A percentile compares a stretch with the other conserved stretches of the same genome.
These are phyloP conservation scores for Pampusana beccarii DNA, from an alignment of 2,113 vertebrate genomes.

Conservation along the genomic window DNA sequence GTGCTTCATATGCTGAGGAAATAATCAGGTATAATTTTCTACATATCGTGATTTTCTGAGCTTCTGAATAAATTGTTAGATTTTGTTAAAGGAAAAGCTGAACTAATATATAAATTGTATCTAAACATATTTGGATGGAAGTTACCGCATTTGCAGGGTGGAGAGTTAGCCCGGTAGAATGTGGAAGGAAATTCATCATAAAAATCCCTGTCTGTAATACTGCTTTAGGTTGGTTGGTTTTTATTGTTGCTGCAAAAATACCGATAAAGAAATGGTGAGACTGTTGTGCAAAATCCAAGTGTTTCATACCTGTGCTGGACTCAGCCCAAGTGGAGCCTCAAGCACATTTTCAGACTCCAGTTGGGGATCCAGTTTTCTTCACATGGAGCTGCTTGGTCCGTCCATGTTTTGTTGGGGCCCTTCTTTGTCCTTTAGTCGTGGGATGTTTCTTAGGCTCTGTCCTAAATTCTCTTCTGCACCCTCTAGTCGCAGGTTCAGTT, in stretches of 20 bases:
- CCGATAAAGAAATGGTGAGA: neutral
- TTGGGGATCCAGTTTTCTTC: neutral
- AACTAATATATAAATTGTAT: neutral
- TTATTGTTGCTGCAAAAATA: neutral
- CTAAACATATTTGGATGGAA: neutral
- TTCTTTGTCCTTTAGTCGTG: neutral
- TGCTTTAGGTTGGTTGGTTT: neutral
- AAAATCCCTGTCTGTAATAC: neutral
- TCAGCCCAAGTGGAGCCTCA: neutral
- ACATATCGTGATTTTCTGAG: neutral
- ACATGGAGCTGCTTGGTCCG: neutral
- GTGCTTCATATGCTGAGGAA: neutral
- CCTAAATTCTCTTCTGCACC: neutral
- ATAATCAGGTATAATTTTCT: neutral
- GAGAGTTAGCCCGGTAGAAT: neutral
- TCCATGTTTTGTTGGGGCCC: neutral
- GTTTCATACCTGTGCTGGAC: neutral
- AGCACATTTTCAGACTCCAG: neutral
- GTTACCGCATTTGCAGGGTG: neutral
- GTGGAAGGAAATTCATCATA: neutral
- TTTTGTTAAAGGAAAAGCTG: neutral
- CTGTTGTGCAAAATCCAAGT: neutral
- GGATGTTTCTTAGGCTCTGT: neutral
- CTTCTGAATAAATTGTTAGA: neutral
- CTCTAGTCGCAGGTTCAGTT: neutral